Evolutionary conservation across 2,113 vertebrate species (phyloP).

Genomic region (Zosterops lateralis): DNA sequence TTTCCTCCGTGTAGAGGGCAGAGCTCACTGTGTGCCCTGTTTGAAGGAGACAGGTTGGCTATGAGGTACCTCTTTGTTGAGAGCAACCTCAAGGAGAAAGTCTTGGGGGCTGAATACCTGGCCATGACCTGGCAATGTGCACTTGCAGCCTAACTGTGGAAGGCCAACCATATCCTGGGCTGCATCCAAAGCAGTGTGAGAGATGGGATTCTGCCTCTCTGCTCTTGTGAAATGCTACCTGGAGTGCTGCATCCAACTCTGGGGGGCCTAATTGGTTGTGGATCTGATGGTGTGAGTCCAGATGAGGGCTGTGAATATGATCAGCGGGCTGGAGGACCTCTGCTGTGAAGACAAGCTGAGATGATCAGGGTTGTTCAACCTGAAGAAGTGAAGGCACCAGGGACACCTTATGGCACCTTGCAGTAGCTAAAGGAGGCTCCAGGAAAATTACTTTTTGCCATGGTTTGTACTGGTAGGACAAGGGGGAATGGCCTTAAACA

Average conservation of each 20-base stretch:
- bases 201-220: background rate
- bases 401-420: background rate
- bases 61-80: background rate
- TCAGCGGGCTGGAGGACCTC: background rate
- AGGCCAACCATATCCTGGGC: background rate
- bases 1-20: background rate
- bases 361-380: background rate
- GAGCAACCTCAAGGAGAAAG: background rate
- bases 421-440: background rate
- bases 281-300: background rate
- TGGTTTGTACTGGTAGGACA: background rate
- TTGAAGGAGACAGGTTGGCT: background rate
- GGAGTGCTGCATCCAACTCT: background rate
- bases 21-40: rapidly evolving
- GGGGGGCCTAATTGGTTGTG: background rate
- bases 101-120: background rate
- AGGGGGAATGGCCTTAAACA: background rate
- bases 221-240: background rate
- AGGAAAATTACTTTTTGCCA: background rate
- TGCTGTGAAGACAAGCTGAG: background rate
- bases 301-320: background rate
- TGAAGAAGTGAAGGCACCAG: background rate
- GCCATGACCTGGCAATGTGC: background rate
- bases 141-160: background rate
- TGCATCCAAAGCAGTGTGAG: background rate